Percentiles rank a stretch among this genome's conserved stretches.
phyloP scores from a whole-genome alignment of 2,888 invertebrate genomes.

The Cordylochernes scorpioides region DNA sequence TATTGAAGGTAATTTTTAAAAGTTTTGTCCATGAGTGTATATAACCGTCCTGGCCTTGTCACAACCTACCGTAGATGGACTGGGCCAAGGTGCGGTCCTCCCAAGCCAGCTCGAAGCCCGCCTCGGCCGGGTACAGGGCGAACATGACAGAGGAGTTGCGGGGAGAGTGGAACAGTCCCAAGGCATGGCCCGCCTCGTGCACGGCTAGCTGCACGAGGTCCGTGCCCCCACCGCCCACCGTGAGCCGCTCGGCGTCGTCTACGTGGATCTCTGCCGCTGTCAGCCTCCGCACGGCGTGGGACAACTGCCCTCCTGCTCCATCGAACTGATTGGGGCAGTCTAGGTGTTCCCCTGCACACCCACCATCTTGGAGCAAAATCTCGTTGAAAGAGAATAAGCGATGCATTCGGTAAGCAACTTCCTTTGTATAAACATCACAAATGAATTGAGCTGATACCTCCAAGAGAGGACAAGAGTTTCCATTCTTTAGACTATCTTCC shows the following conservation, averaged over 20 bases:
- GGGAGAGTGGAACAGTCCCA: constrained; percentile 21
- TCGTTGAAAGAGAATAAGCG: too few species aligned
- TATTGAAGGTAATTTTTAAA: too few species aligned
- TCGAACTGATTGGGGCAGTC: constrained; percentile 21
- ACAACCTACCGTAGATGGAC: constrained; percentile 18
- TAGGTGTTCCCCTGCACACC: constrained; percentile 18
- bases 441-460: too few species aligned
- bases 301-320: constrained; percentile 22
- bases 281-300: constrained; percentile 18
- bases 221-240: constrained; percentile 9
- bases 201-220: constrained; percentile 20
- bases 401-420: too few species aligned
- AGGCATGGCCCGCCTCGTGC: constrained; percentile 23
- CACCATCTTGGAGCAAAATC: background rate
- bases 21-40: too few species aligned
- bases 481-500: too few species aligned
- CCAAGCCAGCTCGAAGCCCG: constrained; percentile 20
- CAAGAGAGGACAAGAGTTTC: too few species aligned
- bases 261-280: constrained; percentile 21
- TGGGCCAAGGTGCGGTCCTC: constrained; percentile 21
- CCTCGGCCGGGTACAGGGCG: constrained; percentile 19
- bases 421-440: too few species aligned
- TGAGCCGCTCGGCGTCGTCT: constrained; percentile 22
- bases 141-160: constrained; percentile 22
- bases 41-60: too few species aligned